Evolutionary conservation across 1,140 invertebrate genomes (phyloP).

Genomic region (Sweltsa coloradensis): DNA sequence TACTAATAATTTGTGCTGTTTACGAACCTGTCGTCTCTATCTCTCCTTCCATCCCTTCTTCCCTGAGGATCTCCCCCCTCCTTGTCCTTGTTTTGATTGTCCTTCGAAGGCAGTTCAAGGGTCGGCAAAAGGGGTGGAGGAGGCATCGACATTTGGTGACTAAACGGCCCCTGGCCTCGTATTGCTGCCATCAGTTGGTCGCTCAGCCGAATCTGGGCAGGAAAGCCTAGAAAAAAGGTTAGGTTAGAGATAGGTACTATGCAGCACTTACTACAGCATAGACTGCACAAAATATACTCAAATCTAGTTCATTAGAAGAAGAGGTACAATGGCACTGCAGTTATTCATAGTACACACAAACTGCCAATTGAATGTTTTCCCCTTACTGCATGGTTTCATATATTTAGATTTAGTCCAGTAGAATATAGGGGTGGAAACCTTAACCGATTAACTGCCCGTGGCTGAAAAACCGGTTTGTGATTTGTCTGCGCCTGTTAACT

Average conservation of each 20-base stretch:
- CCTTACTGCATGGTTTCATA: too few species aligned
- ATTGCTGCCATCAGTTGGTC: conserved; percentile 6
- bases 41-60: too few species aligned
- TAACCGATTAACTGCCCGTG: too few species aligned
- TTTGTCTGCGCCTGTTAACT: too few species aligned
- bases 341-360: too few species aligned
- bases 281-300: neutral
- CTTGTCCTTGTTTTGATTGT: neutral
- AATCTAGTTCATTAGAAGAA: neutral
- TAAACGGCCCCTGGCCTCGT: neutral
- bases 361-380: neutral
- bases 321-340: too few species aligned
- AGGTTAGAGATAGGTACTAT: neutral
- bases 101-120: neutral
- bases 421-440: too few species aligned
- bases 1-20: neutral
- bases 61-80: too few species aligned
- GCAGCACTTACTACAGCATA: neutral
- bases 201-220: neutral
- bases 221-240: neutral
- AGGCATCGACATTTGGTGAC: neutral
- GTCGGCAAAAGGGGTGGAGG: neutral
- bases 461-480: too few species aligned
- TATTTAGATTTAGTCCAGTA: too few species aligned
- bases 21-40: too few species aligned